Conservation (phyloP, 2,888 invertebrate genomes). For the Aphodius sticticus region DNA sequence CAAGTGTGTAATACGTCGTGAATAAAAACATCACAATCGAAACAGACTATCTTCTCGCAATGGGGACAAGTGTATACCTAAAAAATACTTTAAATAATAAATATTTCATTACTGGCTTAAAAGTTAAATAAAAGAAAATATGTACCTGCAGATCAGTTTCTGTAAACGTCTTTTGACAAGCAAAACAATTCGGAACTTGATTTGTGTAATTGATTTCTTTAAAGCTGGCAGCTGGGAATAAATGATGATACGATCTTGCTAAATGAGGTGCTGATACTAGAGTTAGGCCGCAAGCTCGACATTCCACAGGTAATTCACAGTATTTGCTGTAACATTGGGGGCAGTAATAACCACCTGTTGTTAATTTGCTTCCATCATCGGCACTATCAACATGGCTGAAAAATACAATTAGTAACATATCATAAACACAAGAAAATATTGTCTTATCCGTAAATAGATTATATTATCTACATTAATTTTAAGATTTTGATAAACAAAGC, state of each 20-base stretch:
- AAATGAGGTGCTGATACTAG: constrained; percentile 98
- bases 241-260: constrained; percentile 96
- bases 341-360: constrained; percentile 83
- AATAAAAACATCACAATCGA: constrained; percentile 95
- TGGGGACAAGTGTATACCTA: constrained; percentile 83
- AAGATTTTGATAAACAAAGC: constrained; percentile 6
- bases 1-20: constrained; percentile 95
- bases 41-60: constrained; percentile 84
- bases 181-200: constrained; percentile 70
- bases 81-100: constrained; percentile 49
- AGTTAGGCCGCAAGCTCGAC: constrained; percentile 93
- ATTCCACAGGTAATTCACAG: constrained; percentile 97
- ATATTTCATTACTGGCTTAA: not conserved
- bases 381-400: constrained; percentile 81
- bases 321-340: constrained; percentile 98
- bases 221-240: constrained; percentile 91
- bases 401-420: constrained; percentile 10
- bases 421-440: no score
- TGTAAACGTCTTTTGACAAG: constrained; percentile 75
- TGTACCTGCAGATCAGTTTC: constrained; percentile 76
- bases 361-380: constrained; percentile 72
- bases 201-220: constrained; percentile 73
- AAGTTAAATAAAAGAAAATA: constrained; percentile 24
- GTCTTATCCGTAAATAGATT: no score
- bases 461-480: no score